Conservation (phyloP, 1,140 invertebrate genomes). For the Aphelenchoides fujianensis region DNA sequence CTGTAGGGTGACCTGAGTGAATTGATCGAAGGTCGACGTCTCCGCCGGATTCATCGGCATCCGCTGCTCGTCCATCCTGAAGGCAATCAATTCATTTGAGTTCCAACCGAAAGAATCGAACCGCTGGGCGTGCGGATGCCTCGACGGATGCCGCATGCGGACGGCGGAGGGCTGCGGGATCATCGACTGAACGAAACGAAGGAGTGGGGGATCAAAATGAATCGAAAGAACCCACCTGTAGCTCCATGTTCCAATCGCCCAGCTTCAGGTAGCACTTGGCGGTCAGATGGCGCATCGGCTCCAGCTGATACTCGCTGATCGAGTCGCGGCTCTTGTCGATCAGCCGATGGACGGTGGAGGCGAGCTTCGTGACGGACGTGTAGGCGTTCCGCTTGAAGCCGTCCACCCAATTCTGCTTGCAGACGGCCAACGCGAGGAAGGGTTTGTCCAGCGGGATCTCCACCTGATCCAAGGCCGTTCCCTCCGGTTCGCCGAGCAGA, state of each 20-base stretch:
- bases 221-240: no score
- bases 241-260: constrained; percentile 73
- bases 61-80: not conserved
- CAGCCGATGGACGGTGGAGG: constrained; percentile 40
- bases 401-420: constrained; percentile 35
- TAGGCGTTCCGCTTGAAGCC: constrained; percentile 29
- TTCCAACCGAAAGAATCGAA: not conserved
- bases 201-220: no score
- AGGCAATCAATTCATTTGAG: constrained; percentile 8
- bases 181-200: no score
- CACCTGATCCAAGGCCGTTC: constrained; percentile 35
- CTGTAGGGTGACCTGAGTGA: constrained; percentile 70
- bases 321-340: constrained; percentile 31
- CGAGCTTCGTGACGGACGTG: constrained; percentile 27
- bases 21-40: not conserved
- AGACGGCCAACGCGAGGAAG: constrained; percentile 52
- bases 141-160: not conserved
- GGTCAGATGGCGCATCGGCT: constrained; percentile 38
- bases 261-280: constrained; percentile 78
- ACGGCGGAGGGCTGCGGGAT: constrained; percentile 14
- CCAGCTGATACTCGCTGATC: constrained; percentile 30
- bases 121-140: constrained; percentile 21
- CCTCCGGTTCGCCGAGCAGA: constrained; percentile 36
- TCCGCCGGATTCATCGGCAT: not conserved
- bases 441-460: constrained; percentile 52